Base-by-base conservation (phyloP, 2,113 vertebrate species). In the Condylura cristata region DNA sequence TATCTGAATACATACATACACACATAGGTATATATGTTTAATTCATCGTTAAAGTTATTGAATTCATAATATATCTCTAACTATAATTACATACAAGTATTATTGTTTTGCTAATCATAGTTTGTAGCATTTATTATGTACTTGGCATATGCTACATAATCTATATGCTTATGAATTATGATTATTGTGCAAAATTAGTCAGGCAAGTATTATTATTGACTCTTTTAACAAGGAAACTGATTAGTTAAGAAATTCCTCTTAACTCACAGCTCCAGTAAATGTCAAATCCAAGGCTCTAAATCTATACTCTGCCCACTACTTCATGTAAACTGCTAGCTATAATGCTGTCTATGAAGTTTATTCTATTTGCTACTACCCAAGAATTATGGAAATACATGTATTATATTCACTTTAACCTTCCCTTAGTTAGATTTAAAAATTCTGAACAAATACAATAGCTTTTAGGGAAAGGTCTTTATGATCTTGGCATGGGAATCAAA, bases 291-390 rank as follows among this genome's bases (percentile, higher is more conserved):
- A 13, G 3, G 78, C 5, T 86, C 39, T 74, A 61, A 66, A 92
- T 86, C 24, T 79, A 70, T 17, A 75, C 44, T 26, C 26, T 83
- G 11, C 18, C 30, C 18, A 63, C 14, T 60, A 32, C 37, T 18
- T 20, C 68, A 65, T 10, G 46, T 65, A 72, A 63, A 74, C 61
- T 89, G 37, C 5, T 61, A 86, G 51, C 28, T 60, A 20, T 75
- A 6, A 11, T 56, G 53, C n/a, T 84, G 14, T 37, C 9, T 28
- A 63, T 39, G 18, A 74, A 53, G 8, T 66, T 76, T 93, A 65
- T 72, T 81, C 85, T 83, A 85, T 46, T 86, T 79, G 12, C 79
- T 80, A 86, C 79, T 80, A 86, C 70, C 34, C 37, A 87, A 75
- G 60, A 39, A 85, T 34, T 71, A 32, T 81, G 30, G 84, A 95